These are phyloP conservation scores for Tachypleus tridentatus DNA, from an alignment of 1,140 invertebrate genomes.

Conservation along the genomic window DNA sequence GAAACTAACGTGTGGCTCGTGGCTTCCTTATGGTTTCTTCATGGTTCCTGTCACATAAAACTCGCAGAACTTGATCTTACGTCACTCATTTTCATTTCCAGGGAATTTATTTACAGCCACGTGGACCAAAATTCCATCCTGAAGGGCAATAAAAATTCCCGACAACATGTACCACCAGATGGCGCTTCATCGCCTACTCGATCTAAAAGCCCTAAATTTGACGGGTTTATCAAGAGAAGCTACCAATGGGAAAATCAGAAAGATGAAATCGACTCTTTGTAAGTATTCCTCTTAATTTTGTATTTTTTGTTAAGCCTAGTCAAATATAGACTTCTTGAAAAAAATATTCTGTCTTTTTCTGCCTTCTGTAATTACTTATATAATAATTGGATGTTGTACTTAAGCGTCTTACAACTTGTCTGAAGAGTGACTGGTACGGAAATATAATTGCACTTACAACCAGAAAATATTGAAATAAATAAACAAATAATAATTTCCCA, in stretches of 20 bases:
- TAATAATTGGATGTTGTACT: too few species aligned
- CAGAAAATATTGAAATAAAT: too few species aligned
- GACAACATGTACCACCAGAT: slow-evolving; percentile 26
- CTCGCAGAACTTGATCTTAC: too few species aligned
- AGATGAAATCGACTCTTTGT: slow-evolving; percentile 20
- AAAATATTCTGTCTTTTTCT: too few species aligned
- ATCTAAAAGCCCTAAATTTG: slow-evolving; percentile 19
- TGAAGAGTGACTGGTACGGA: too few species aligned
- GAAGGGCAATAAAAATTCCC: slow-evolving; percentile 9
- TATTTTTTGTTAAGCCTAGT: background rate
- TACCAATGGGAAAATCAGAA: slow-evolving; percentile 18
- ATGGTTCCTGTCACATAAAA: background rate
- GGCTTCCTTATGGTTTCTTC: background rate
- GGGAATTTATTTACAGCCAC: slow-evolving; percentile 14
- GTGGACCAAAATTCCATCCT: slow-evolving; percentile 14
- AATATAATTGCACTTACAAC: too few species aligned
- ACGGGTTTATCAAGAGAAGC: slow-evolving; percentile 13
- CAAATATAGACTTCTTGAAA: too few species aligned
- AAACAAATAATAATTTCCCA: too few species aligned
- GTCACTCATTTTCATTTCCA: background rate
- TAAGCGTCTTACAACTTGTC: too few species aligned
- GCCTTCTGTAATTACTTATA: too few species aligned
- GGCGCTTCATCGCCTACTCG: slow-evolving; percentile 24
- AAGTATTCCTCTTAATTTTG: background rate
- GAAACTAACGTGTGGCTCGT: background rate